Evolutionary conservation across 2,113 vertebrate genomes (phyloP), one percentile per base, ranked within the genome.

Genomic region (Labeo rohita): DNA sequence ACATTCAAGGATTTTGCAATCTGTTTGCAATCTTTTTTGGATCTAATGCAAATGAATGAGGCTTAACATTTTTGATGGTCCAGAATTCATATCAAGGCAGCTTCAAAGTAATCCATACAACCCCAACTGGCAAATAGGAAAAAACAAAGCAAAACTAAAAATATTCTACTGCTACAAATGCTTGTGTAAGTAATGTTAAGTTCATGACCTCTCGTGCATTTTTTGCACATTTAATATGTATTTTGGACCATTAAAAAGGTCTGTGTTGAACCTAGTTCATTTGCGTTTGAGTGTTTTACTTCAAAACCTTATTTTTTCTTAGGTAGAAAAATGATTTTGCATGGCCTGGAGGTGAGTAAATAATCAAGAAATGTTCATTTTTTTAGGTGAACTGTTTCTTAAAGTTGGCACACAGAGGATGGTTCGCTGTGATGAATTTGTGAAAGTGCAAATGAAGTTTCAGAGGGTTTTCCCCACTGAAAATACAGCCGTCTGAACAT

Each of bases 401-500:
- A 12, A 63, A 81, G 54, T n/a, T 43, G 61, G 39, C 23, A 2
- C 16, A 7, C 36, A 36, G 70, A 45, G 79, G 15, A 6, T 45
- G 21, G 15, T 8, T 54, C 59, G 11, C 79, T 75, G 10, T 16
- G 49, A n/a, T 65, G 23, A 52, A 73, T 76, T 23, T 34, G n/a
- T 15, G 49, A 76, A 65, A 76, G 81, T 50, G 50, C 0, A 52
- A 50, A 54, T 54, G 47, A 70, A 72, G 28, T n/a, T 68, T 63
- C 66, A 45, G 18, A 68, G 70, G 70, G 65, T 18, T 87, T 87
- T 85, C 56, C 78, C 49, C 47, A 56, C 54, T 39, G 74, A 83
- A 68, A 76, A 86, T 15, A 4, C 59, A 34, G 72, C 85, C 49
- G 79, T 79, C 73, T 83, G 65, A 87, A 87, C 83, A 54, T 73